Evolutionary conservation across 2,888 invertebrate species (phyloP).

Genomic region (Escarpia spicata): DNA sequence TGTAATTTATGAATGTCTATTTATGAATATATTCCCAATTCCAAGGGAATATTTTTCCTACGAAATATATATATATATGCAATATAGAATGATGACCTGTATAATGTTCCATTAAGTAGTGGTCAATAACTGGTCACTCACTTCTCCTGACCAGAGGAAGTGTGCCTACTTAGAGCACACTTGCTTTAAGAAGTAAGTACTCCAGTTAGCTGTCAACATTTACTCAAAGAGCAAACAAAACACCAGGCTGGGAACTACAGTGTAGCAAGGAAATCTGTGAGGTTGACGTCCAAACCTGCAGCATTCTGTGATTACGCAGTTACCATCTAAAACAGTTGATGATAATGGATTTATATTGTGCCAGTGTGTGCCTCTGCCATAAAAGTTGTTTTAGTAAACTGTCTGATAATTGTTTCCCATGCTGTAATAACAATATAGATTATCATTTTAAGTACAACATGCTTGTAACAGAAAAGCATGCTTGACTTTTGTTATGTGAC

Average conservation of each 20-base stretch:
- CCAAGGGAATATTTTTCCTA: no score
- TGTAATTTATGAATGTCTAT: no score
- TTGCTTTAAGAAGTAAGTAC: not conserved
- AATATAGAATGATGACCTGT: not conserved
- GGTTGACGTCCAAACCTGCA: not conserved
- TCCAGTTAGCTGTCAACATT: not conserved
- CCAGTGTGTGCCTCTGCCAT: not conserved
- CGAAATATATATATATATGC: not conserved
- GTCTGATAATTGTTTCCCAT: not conserved
- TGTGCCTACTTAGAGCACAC: not conserved
- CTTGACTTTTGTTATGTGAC: not conserved
- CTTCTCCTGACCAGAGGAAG: not conserved
- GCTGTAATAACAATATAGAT: not conserved
- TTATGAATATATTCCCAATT: no score
- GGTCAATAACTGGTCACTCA: not conserved
- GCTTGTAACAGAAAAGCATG: not conserved
- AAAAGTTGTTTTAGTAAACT: not conserved
- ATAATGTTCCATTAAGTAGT: not conserved
- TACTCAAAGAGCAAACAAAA: not conserved
- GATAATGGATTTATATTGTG: not conserved
- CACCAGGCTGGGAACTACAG: not conserved
- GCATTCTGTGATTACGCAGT: not conserved
- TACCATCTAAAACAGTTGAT: not conserved
- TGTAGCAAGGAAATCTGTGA: not conserved
- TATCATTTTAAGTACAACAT: not conserved